Evolutionary conservation across 2,888 invertebrate genomes (phyloP).

Genomic region (Eucera pruinosa): DNA sequence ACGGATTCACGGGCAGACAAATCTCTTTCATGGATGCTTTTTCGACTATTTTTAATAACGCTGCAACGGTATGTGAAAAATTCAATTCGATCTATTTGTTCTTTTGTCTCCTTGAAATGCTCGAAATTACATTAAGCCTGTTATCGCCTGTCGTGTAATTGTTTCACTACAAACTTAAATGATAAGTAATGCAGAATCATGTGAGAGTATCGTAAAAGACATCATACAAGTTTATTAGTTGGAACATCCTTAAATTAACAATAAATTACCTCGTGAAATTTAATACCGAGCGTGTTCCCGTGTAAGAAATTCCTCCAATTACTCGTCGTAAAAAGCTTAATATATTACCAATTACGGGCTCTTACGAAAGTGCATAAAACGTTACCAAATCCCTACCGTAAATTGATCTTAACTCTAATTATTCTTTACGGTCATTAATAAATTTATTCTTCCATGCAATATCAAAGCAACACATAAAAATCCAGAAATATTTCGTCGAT

Average conservation of each 20-base stretch:
- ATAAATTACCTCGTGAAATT: conserved; percentile 10
- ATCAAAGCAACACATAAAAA: too few relatives aligned
- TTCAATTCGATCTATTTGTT: background rate
- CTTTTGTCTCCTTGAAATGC: too few relatives aligned
- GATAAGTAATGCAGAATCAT: background rate
- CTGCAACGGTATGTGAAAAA: conserved; percentile 46
- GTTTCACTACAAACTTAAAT: background rate
- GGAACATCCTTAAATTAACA: background rate
- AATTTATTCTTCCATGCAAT: too few relatives aligned
- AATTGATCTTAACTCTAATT: background rate
- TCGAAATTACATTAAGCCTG: background rate
- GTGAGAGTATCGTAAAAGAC: background rate
- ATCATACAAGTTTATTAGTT: conserved; percentile 11
- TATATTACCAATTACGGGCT: background rate
- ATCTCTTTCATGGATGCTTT: conserved; percentile 48
- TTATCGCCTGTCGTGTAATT: background rate
- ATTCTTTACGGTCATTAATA: background rate
- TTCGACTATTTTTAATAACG: conserved; percentile 38
- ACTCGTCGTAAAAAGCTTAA: conserved; percentile 9
- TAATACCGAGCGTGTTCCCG: background rate
- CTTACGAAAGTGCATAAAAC: background rate
- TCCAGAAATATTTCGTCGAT: too few relatives aligned
- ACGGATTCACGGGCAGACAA: conserved; percentile 34
- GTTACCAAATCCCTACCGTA: background rate
- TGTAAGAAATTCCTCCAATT: background rate